A percentile compares a stretch with the other conserved stretches of the same genome.
Evolutionary conservation across 2,888 invertebrate genomes (phyloP).

Genomic region (Lordiphosa andalusiaca): DNA sequence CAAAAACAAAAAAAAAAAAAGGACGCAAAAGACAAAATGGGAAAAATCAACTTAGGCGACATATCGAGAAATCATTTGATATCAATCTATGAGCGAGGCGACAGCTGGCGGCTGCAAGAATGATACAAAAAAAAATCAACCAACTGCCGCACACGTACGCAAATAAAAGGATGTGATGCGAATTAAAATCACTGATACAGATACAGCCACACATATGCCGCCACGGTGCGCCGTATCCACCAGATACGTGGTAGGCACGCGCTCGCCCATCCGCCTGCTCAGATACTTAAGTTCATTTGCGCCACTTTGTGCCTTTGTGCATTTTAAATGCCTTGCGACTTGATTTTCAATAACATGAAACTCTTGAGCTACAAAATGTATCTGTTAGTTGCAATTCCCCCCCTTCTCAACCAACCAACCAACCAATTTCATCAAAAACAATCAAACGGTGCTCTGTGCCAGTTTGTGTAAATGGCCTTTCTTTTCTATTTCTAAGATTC

Average conservation of each 20-base stretch:
- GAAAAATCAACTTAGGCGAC: too few species aligned
- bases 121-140: background rate
- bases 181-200: slow-evolving; percentile 56
- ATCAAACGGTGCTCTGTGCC: too few species aligned
- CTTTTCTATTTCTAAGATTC: too few species aligned
- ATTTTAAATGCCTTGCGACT: too few species aligned
- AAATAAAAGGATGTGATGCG: slow-evolving; percentile 73
- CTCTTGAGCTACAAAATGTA: too few species aligned
- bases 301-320: slow-evolving; percentile 52
- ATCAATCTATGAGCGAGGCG: slow-evolving; percentile 44
- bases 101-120: slow-evolving; percentile 5
- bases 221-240: slow-evolving; percentile 35
- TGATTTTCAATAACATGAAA: too few species aligned
- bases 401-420: too few species aligned
- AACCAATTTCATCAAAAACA: too few species aligned
- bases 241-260: slow-evolving; percentile 23
- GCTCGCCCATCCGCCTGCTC: slow-evolving; percentile 46
- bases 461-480: too few species aligned
- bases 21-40: too few species aligned
- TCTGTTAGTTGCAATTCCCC: too few species aligned
- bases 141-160: slow-evolving; percentile 63
- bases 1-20: too few species aligned
- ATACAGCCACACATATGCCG: slow-evolving; percentile 23
- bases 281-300: slow-evolving; percentile 71
- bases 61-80: slow-evolving; percentile 61